Evolutionary conservation across 2,888 invertebrate species (phyloP).

Genomic region (Carpatolechia fugitivella): DNA sequence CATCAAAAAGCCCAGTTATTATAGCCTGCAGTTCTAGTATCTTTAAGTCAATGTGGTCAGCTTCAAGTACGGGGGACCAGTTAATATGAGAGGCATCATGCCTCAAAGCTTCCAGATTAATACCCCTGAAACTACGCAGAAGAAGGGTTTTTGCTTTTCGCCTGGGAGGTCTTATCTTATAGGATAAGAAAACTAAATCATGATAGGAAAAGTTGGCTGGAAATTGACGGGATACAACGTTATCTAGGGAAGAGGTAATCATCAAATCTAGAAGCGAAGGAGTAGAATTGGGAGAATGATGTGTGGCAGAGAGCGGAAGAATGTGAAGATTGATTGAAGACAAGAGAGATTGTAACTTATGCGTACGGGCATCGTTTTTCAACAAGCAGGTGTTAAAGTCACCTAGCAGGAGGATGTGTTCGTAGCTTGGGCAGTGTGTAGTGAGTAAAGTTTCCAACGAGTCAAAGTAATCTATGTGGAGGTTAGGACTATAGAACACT

Average conservation of each 20-base stretch:
- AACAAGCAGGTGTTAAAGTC: too few relatives aligned
- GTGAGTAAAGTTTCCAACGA: not conserved
- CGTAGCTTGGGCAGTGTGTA: too few relatives aligned
- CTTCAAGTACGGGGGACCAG: not conserved
- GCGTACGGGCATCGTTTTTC: not conserved
- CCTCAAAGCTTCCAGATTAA: too few relatives aligned
- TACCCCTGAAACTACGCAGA: too few relatives aligned
- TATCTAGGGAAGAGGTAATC: too few relatives aligned
- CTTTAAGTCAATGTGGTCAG: not conserved
- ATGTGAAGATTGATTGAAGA: not conserved
- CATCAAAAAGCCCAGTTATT: not conserved
- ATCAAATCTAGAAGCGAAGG: too few relatives aligned
- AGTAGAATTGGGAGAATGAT: not conserved
- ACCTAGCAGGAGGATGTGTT: too few relatives aligned
- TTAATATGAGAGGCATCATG: too few relatives aligned
- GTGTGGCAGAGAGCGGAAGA: not conserved
- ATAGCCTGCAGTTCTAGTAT: not conserved
- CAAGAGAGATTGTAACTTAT: not conserved
- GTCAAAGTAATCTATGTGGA: not conserved
- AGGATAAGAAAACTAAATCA: not conserved
- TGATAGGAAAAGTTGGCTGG: too few relatives aligned
- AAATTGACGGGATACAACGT: too few relatives aligned
- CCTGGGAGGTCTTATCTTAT: not conserved
- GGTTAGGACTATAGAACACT: not conserved
- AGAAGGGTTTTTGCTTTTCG: too few relatives aligned